Conservation (phyloP, 2,888 invertebrate genomes). For the Sminthurinus aureus region DNA sequence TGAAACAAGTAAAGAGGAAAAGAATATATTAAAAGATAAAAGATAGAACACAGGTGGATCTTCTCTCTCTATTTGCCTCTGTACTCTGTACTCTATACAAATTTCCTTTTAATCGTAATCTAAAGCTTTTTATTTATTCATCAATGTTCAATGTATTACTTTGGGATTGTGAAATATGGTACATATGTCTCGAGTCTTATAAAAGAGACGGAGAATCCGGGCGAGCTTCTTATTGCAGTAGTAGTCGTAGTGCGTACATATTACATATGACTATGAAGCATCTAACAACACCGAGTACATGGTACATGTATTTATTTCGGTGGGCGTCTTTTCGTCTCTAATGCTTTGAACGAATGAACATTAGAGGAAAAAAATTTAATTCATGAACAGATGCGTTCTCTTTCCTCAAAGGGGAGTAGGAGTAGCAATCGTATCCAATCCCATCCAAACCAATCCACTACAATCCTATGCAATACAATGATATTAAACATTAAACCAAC, state of each 20-base stretch:
- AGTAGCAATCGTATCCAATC: conserved; percentile 2
- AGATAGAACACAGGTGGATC: conserved; percentile 34
- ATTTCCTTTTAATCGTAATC: background rate
- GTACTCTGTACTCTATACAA: background rate
- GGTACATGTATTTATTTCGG: background rate
- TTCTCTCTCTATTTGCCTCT: background rate
- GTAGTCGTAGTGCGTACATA: no score
- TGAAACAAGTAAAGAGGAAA: background rate
- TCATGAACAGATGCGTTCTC: conserved; percentile 22
- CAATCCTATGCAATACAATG: background rate
- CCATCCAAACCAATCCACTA: background rate
- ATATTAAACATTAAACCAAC: conserved; percentile 19
- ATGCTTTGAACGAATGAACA: conserved; percentile 18
- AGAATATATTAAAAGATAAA: conserved; percentile 2
- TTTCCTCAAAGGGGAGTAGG: background rate
- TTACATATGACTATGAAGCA: background rate
- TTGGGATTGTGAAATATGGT: background rate
- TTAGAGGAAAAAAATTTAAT: conserved; percentile 25
- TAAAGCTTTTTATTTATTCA: background rate
- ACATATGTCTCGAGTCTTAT: background rate
- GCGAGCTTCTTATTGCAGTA: background rate
- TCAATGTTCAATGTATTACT: background rate
- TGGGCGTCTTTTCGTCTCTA: conserved; percentile 30
- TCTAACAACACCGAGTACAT: background rate
- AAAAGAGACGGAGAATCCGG: background rate